Percentiles rank a stretch among this genome's conserved stretches.
phyloP scores from a whole-genome alignment of 2,797 vertebrate species.

The Peromyscus melanophrys region DNA sequence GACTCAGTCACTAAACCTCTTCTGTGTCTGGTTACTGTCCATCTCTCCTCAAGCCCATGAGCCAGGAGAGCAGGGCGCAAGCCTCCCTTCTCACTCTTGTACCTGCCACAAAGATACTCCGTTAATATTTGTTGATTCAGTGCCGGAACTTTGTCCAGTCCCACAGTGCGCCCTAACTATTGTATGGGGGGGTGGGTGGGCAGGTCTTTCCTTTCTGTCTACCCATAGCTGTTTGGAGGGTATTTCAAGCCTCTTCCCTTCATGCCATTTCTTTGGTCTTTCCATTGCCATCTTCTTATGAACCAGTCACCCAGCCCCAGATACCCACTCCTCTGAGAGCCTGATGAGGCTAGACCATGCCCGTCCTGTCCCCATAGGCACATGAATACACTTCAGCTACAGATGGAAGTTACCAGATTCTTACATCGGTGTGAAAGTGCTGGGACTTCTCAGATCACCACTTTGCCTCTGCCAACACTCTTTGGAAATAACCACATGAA shows the following conservation, averaged over 20 bases:
- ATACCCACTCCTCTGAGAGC: not conserved
- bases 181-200: not conserved
- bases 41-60: not conserved
- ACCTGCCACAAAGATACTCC: not conserved
- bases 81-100: not conserved
- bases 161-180: rapidly evolving
- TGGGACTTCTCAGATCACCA: conserved; percentile 87
- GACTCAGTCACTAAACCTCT: not conserved
- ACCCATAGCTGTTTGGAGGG: not conserved
- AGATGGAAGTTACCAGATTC: conserved; percentile 98
- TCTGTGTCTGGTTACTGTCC: not conserved
- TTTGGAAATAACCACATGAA: conserved; percentile 96
- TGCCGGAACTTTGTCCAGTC: not conserved
- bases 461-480: conserved; percentile 91
- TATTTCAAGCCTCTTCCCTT: not conserved
- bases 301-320: not conserved
- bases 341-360: not conserved
- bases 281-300: not conserved
- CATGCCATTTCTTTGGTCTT: not conserved
- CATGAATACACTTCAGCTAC: conserved; percentile 98
- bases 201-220: not conserved
- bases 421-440: conserved; percentile 95
- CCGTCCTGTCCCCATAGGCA: conserved; percentile 89
- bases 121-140: not conserved
- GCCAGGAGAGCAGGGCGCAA: not conserved